phyloP scores from a whole-genome alignment of 2,113 vertebrate genomes.

The Micronisus gabar region DNA sequence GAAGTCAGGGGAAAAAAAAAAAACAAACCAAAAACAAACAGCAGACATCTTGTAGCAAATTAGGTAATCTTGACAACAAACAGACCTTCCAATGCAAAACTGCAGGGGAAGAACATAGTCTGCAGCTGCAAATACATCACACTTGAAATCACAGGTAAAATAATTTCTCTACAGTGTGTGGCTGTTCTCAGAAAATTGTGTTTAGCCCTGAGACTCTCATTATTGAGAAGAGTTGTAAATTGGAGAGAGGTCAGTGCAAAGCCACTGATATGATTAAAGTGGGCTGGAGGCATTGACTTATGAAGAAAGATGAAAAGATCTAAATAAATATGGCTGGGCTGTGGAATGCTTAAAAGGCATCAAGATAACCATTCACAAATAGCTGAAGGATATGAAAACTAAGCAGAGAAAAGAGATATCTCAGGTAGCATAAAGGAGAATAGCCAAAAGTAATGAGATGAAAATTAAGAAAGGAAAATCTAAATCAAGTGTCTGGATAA shows the following conservation, averaged over 20 bases:
- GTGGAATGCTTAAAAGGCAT: conserved; percentile 17
- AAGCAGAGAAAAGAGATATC: neutral
- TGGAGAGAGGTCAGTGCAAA: conserved; percentile 33
- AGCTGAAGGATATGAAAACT: conserved; percentile 39
- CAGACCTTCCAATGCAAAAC: neutral
- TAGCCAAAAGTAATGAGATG: neutral
- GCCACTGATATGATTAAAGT: conserved; percentile 49
- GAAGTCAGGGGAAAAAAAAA: neutral
- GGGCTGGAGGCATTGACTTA: conserved; percentile 41
- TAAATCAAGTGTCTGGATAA: neutral
- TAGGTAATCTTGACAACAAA: neutral
- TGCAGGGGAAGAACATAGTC: neutral
- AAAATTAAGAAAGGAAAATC: conserved; percentile 21
- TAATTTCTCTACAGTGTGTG: neutral
- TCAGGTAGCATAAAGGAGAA: neutral
- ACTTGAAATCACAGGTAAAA: conserved; percentile 27
- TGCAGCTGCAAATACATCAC: conserved; percentile 20
- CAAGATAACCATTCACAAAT: conserved; percentile 37
- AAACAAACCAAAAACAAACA: neutral
- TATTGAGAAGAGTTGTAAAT: conserved; percentile 48
- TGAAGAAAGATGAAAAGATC: conserved; percentile 35
- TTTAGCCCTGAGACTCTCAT: conserved; percentile 40
- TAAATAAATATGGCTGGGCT: conserved; percentile 28
- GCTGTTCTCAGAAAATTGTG: conserved; percentile 33
- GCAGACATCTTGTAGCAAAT: neutral